Evolutionary conservation across 2,113 vertebrate genomes (phyloP), one percentile per base, ranked within the genome.

Genomic region (Microtus richardsoni): DNA sequence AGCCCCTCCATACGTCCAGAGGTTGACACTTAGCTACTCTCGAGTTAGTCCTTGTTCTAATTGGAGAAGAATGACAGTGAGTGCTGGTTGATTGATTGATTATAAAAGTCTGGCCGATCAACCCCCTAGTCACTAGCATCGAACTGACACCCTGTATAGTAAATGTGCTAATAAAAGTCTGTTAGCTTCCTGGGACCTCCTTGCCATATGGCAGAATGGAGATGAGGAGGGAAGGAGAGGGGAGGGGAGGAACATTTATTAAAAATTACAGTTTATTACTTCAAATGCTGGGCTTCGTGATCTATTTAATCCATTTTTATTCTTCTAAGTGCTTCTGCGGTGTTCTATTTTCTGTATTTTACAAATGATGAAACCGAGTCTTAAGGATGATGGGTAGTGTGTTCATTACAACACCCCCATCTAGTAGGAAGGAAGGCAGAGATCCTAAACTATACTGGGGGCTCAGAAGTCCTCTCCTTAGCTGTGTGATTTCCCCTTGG

Each of bases 81-180:
- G 54, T 24, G 44, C 60, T 91, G 14, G 60, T 36, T 74, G 91
- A 84, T 84, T 47, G 71, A 92, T 47, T 49, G 91, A 74, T 91
- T 89, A 36, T 79, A 30, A 83, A 92, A 89, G 26, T 79, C 71
- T 88, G 88, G 58, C 70, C 75, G 74, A 73, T 66, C 68, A 85
- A 91, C 44, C 39, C 70, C 44, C 17, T 11, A 71, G 54, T 16
- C 60, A 52, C 54, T 78, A n/a, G 49, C 47, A 49, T 7, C 75
- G 60, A 83, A 47, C 33, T 44, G 70, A 64, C 47, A 71, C 75
- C 73, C 36, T 91, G 41, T 91, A 92, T 89, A 94, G 78, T 82
- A 71, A 75, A 79, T 79, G 62, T 33, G 19, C 80, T 87, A 4
- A 41, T 83, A 13, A 58, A 64, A 89, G 78, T 14, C n/a, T 68